Conservation (phyloP, 2,113 vertebrate genomes). For the Colinus virginianus region DNA sequence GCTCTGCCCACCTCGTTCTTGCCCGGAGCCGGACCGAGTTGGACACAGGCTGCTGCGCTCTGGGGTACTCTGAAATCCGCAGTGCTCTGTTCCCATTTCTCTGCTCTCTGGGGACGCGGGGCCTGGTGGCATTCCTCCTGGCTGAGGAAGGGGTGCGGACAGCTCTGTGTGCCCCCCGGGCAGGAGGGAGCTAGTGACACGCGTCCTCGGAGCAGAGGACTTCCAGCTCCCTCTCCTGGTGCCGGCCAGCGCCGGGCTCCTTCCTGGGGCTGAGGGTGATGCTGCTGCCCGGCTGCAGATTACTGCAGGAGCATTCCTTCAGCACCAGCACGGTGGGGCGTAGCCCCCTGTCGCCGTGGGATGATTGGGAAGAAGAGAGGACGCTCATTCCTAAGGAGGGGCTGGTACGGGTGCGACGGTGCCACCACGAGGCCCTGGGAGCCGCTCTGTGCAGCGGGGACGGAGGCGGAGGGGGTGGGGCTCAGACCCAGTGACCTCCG, state of each 20-base stretch:
- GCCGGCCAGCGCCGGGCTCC: rapidly evolving
- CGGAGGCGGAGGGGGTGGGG: background rate
- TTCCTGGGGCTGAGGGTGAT: background rate
- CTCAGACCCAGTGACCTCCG: background rate
- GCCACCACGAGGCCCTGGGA: background rate
- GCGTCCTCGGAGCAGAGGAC: rapidly evolving
- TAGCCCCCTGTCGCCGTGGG: background rate
- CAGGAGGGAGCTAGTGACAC: background rate
- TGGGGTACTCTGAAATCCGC: background rate
- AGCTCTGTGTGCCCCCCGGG: background rate
- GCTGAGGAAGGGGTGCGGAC: background rate
- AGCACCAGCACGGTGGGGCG: background rate
- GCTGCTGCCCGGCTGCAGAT: background rate
- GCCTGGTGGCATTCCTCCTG: background rate
- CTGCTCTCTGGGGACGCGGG: background rate
- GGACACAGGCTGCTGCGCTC: background rate
- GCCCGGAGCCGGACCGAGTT: background rate
- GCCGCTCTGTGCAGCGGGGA: background rate
- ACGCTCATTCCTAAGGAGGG: background rate
- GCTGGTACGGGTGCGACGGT: rapidly evolving
- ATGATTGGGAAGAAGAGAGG: background rate
- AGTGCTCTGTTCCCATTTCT: background rate
- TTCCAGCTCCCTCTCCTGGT: background rate
- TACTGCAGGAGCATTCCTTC: too few relatives aligned
- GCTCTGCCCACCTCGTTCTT: background rate